These are phyloP conservation scores for Andrena fulva DNA, from an alignment of 2,888 invertebrate genomes.

Conservation along the genomic window DNA sequence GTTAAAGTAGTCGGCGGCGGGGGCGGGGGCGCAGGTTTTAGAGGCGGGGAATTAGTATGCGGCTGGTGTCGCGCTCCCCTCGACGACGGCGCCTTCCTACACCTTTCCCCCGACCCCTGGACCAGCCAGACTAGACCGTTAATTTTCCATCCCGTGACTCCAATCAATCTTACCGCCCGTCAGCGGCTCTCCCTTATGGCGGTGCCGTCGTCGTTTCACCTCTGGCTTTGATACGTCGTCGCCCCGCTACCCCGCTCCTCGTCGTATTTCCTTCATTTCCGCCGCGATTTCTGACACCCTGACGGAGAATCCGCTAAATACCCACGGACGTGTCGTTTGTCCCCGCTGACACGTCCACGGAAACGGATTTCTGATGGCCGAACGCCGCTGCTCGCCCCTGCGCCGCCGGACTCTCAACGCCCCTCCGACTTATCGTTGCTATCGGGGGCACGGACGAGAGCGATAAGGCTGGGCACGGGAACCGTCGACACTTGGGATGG, in stretches of 20 bases:
- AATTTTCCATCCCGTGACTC: conserved; percentile 84
- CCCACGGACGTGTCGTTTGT: conserved; percentile 60
- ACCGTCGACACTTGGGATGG: neutral
- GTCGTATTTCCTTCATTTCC: conserved; percentile 56
- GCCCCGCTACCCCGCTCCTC: conserved; percentile 39
- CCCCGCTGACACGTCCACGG: conserved; percentile 41
- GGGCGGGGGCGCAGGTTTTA: conserved; percentile 32
- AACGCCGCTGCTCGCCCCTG: neutral
- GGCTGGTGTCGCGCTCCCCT: conserved; percentile 79
- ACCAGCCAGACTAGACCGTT: conserved; percentile 81
- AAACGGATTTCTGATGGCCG: conserved; percentile 45
- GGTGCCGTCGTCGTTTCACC: conserved; percentile 63
- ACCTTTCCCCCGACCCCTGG: conserved; percentile 72
- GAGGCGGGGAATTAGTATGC: conserved; percentile 80
- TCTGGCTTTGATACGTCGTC: conserved; percentile 65
- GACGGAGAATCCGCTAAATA: conserved; percentile 60
- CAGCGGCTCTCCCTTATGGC: conserved; percentile 77
- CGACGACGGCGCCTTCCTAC: conserved; percentile 70
- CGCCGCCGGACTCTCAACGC: conserved; percentile 19
- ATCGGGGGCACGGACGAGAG: neutral
- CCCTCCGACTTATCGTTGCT: neutral
- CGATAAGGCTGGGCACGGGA: conserved; percentile 4
- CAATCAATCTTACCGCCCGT: conserved; percentile 83
- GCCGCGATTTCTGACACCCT: conserved; percentile 51
- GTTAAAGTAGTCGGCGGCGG: conserved; percentile 51